These are phyloP conservation scores for Syrista parreyssii DNA, from an alignment of 2,888 invertebrate species.

Conservation along the genomic window DNA sequence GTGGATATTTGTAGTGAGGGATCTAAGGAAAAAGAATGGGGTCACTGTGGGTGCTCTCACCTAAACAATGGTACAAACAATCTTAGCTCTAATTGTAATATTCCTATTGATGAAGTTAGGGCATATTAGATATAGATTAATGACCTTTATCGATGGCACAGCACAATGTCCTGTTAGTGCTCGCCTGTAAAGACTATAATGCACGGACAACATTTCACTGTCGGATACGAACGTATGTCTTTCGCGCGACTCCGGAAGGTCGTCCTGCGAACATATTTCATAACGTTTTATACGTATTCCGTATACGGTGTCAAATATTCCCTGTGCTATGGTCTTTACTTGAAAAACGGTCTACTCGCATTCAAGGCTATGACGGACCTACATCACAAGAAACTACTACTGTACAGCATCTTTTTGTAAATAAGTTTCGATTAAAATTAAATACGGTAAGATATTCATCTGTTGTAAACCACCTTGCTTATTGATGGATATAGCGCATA, in stretches of 20 bases:
- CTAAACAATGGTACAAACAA: constrained; percentile 64
- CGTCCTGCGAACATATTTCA: neutral
- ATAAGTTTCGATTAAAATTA: constrained; percentile 49
- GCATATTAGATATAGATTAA: constrained; percentile 39
- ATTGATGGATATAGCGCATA: constrained; percentile 55
- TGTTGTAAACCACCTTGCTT: constrained; percentile 51
- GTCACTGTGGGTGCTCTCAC: constrained; percentile 57
- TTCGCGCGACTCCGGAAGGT: neutral
- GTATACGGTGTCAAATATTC: constrained; percentile 13
- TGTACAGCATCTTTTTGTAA: constrained; percentile 46
- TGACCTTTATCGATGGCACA: constrained; percentile 19
- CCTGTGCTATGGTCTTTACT: constrained; percentile 44
- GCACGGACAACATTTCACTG: constrained; percentile 29
- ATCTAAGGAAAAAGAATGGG: constrained; percentile 29
- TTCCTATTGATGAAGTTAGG: constrained; percentile 56
- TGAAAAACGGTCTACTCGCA: constrained; percentile 44
- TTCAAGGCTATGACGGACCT: constrained; percentile 52
- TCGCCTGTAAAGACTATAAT: constrained; percentile 43
- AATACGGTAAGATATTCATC: constrained; percentile 44
- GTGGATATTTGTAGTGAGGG: constrained; percentile 34
- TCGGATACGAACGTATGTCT: neutral
- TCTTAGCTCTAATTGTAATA: constrained; percentile 63
- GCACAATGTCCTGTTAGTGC: constrained; percentile 20
- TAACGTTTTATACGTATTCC: neutral
- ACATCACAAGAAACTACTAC: constrained; percentile 36